phyloP scores from a whole-genome alignment of 2,113 vertebrate genomes.

The Pseudopodoces humilis region DNA sequence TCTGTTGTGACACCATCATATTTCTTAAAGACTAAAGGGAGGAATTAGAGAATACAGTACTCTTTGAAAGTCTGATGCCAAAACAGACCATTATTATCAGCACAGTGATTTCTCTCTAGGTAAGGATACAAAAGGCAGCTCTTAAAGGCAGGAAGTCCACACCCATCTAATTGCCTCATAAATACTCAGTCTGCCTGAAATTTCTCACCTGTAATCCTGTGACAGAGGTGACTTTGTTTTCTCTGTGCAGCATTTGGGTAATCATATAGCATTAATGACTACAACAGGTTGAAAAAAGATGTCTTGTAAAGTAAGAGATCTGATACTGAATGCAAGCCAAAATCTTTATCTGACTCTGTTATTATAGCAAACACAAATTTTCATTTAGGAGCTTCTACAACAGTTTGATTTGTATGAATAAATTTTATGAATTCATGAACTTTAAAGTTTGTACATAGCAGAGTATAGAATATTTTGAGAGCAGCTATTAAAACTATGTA shows the following conservation, averaged over 20 bases:
- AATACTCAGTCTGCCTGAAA: neutral
- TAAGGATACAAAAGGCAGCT: conserved; percentile 2
- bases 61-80: neutral
- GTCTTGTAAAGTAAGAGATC: neutral
- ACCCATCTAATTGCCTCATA: neutral
- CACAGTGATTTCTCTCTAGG: neutral
- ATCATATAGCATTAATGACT: neutral
- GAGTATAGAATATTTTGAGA: neutral
- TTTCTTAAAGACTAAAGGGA: neutral
- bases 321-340: neutral
- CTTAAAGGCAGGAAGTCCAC: conserved; percentile 13
- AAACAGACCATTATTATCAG: neutral
- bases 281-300: neutral
- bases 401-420: neutral
- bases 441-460: neutral
- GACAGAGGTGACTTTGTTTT: conserved; percentile 32
- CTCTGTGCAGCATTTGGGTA: neutral
- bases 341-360: neutral
- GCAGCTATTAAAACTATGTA: neutral
- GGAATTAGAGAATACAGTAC: neutral
- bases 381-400: neutral
- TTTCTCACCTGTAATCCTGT: neutral
- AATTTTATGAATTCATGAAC: neutral
- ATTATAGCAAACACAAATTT: neutral
- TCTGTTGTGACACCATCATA: neutral